phyloP scores from a whole-genome alignment of 2,797 vertebrate genomes.

The Semaprochilodus insignis region DNA sequence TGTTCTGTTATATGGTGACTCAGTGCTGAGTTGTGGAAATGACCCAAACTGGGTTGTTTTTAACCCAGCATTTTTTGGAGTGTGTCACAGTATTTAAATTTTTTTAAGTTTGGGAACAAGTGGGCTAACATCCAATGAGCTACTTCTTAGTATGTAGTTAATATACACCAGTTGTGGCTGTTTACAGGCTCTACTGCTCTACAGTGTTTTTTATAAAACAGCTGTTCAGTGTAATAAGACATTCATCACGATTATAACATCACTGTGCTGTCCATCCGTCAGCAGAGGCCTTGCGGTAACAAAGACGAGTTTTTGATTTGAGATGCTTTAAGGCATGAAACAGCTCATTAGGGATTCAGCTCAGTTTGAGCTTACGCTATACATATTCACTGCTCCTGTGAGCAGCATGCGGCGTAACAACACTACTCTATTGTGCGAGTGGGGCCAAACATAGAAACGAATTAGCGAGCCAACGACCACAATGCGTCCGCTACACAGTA shows the following conservation, averaged over 20 bases:
- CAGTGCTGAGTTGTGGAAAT: too few relatives aligned
- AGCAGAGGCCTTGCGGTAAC: not conserved
- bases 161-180: not conserved
- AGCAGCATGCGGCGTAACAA: not conserved
- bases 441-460: slow-evolving; percentile 9
- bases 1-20: too few relatives aligned
- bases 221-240: too few relatives aligned
- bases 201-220: too few relatives aligned
- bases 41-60: too few relatives aligned
- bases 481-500: not conserved
- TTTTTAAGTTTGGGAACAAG: too few relatives aligned
- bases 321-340: not conserved
- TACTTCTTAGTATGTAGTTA: too few relatives aligned
- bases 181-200: not conserved
- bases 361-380: not conserved
- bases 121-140: not conserved
- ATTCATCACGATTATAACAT: too few relatives aligned
- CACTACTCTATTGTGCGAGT: slow-evolving; percentile 3
- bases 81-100: too few relatives aligned
- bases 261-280: too few relatives aligned
- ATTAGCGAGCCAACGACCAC: slow-evolving; percentile 22
- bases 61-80: too few relatives aligned
- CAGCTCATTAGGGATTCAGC: not conserved
- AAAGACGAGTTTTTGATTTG: not conserved
- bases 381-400: not conserved